Evolutionary conservation across 2,888 invertebrate species (phyloP).

Genomic region (Rhagium mordax): DNA sequence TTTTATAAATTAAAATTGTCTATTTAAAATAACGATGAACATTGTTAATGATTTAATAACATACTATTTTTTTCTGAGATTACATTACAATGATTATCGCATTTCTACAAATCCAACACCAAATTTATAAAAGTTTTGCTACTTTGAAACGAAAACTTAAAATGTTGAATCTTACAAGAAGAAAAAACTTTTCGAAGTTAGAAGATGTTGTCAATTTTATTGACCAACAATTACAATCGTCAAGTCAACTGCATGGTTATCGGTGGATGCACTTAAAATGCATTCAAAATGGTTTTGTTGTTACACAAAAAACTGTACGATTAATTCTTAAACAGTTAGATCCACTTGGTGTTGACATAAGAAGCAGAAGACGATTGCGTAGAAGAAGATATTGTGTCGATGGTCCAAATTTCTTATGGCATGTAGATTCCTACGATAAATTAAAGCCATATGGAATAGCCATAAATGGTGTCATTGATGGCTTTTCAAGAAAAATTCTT

Average conservation of each 20-base stretch:
- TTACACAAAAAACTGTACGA: no score
- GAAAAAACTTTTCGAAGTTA: not conserved
- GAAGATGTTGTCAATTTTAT: not conserved
- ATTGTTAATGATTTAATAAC: not conserved
- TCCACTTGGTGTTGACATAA: no score
- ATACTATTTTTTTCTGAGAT: not conserved
- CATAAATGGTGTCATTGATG: no score
- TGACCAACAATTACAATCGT: not conserved
- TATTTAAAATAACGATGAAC: not conserved
- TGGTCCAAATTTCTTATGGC: no score
- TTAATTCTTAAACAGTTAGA: no score
- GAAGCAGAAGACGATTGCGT: no score
- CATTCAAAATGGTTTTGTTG: no score
- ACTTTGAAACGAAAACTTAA: not conserved
- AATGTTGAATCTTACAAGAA: not conserved
- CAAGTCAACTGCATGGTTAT: not conserved
- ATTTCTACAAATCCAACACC: not conserved
- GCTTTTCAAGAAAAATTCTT: no score
- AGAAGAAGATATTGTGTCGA: no score
- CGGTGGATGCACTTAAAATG: not conserved
- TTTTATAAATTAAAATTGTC: not conserved
- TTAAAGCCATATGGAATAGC: no score
- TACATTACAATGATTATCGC: not conserved
- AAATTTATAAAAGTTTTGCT: not conserved
- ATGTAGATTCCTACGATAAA: no score